Conservation (phyloP, 1,140 invertebrate species). For the Probaryconus sp. region DNA sequence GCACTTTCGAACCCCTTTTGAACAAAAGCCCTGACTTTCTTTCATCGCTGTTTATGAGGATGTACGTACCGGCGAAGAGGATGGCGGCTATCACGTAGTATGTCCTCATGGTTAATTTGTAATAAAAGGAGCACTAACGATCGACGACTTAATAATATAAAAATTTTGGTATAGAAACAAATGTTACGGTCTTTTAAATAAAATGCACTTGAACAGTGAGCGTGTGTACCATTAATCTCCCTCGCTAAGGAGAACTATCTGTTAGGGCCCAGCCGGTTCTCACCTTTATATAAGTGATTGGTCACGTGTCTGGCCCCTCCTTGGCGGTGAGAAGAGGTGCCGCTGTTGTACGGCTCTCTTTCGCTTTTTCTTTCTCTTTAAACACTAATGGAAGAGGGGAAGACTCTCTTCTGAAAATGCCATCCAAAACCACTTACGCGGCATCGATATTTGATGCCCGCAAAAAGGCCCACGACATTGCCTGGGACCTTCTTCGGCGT, state of each 20-base stretch:
- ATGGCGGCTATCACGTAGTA: constrained; percentile 75
- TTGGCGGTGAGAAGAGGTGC: constrained; percentile 67
- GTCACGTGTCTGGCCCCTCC: constrained; percentile 74
- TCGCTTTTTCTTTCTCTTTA: constrained; percentile 64
- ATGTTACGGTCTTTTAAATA: constrained; percentile 27
- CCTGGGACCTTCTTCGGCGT: constrained; percentile 7
- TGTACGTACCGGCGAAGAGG: constrained; percentile 77
- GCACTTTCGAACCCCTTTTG: neutral
- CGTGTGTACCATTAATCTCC: constrained; percentile 65
- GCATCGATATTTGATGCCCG: constrained; percentile 42
- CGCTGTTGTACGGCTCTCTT: constrained; percentile 55
- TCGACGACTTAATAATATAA: constrained; percentile 14
- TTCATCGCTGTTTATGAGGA: constrained; percentile 28
- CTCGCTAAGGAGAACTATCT: constrained; percentile 74
- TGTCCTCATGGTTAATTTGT: constrained; percentile 71
- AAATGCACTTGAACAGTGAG: constrained; percentile 47
- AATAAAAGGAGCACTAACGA: constrained; percentile 34
- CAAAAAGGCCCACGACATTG: constrained; percentile 44
- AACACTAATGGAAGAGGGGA: constrained; percentile 59
- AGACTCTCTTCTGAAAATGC: constrained; percentile 64
- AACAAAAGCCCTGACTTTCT: constrained; percentile 15
- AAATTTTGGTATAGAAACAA: constrained; percentile 51
- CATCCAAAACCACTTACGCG: constrained; percentile 51
- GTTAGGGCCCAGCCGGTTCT: constrained; percentile 72
- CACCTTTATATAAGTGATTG: constrained; percentile 78